Percentiles rank a stretch among this genome's conserved stretches.
These are phyloP conservation scores for Coregonus clupeaformis DNA, from an alignment of 2,113 vertebrate species.

Conservation along the genomic window DNA sequence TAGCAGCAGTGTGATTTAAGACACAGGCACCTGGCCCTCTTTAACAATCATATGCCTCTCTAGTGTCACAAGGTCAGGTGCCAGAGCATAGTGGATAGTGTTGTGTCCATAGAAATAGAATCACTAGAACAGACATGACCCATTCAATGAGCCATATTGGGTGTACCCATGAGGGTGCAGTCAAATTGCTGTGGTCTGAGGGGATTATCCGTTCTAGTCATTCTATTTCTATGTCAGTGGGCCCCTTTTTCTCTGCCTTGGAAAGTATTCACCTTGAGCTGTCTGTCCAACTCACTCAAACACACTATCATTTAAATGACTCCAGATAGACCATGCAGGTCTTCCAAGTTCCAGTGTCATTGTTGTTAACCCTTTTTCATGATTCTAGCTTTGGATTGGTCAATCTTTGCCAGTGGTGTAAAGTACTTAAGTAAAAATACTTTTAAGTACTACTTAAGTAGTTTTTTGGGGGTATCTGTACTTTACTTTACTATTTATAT, in stretches of 20 bases:
- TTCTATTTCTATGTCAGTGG: neutral
- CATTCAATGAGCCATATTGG: neutral
- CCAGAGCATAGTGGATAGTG: neutral
- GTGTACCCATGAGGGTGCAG: neutral
- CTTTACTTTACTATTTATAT: no score
- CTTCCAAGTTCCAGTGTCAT: neutral
- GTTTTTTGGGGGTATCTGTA: no score
- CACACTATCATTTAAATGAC: no score
- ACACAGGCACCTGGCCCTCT: neutral
- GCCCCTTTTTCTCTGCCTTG: neutral
- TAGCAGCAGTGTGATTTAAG: neutral
- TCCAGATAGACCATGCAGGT: neutral
- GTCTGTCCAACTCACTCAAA: neutral
- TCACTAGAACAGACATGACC: no score
- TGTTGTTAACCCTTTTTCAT: neutral
- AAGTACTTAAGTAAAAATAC: no score
- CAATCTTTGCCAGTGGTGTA: neutral
- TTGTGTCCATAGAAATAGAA: neutral
- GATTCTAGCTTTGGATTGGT: neutral
- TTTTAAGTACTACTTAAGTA: no score
- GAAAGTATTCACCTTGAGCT: neutral
- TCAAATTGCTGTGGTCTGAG: no score
- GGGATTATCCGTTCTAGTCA: no score
- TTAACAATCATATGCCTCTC: neutral
- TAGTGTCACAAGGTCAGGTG: neutral